Base-by-base conservation (phyloP, 2,888 invertebrate species). In the Aphodius sticticus region DNA sequence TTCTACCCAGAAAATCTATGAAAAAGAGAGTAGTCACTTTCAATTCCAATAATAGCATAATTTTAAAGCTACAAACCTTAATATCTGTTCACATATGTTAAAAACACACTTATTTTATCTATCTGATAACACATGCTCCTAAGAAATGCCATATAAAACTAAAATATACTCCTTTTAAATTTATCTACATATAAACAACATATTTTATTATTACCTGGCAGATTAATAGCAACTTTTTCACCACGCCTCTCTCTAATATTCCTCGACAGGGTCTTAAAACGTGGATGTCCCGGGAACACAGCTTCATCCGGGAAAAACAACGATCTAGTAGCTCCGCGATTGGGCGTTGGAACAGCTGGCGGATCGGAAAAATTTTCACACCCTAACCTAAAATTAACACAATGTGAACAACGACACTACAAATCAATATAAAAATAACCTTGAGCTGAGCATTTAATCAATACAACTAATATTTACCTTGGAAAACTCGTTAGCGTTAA, bases 401-500 rank as follows among this genome's bases (percentile, higher is more conserved):
- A 14, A 3, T 14, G 36, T 26, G 37, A 35, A 36, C 16, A 76
- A 14, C 74, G n/a, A 35, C 74, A 71, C 9, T 3, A 35, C 6
- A 74, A 74, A 74, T 70, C 15, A 16, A 74, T 35, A 74, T 6
- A 74, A 74, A 16, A n/a, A 15, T n/a, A 74, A 74, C 74, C 74
- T 74, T 74, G 69, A 76, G 53, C 12, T 37, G 53, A 77, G 69
- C 12, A 69, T 26, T 7, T 72, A 78, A 53, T 71, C 35, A 78
- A 69, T 16, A 71, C 36, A 76, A 74, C 16, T 15, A 16, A 72
- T n/a, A 16, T 9, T 87, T 90, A 96, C 96, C 97, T 95, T 81
- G 97, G 99, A 90, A 97, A 99, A 90, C 95, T 96, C 3, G 98
- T 98, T 81, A 99, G 91, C 80, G 97, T 96, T 92, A 99, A 93